A percentile compares a stretch with the other conserved stretches of the same genome.
Evolutionary conservation across 2,888 invertebrate species (phyloP).

Genomic region (Amblyteles armatorius): DNA sequence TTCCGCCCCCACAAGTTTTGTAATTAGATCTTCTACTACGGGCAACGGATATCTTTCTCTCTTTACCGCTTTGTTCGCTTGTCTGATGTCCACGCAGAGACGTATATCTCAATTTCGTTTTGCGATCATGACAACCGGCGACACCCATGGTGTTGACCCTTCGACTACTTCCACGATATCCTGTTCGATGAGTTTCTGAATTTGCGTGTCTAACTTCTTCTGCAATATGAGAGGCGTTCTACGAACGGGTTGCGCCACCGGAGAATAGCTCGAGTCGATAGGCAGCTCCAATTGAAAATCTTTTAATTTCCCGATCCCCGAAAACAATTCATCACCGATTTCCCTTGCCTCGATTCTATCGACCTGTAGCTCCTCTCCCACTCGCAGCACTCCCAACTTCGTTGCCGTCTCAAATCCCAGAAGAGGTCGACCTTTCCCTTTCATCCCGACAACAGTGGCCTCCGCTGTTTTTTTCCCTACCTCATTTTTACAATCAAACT

Average conservation of each 20-base stretch:
- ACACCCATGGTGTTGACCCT: constrained; percentile 73
- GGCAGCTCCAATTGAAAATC: constrained; percentile 41
- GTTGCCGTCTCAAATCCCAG: constrained; percentile 23
- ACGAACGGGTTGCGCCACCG: constrained; percentile 61
- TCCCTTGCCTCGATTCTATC: constrained; percentile 17
- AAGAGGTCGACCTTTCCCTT: neutral
- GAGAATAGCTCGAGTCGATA: constrained; percentile 37
- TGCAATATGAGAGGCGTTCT: constrained; percentile 63
- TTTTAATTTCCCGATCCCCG: constrained; percentile 56
- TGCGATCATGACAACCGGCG: constrained; percentile 74
- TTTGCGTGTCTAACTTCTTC: constrained; percentile 65
- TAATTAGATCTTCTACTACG: constrained; percentile 34
- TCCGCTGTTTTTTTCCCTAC: neutral
- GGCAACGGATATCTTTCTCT: constrained; percentile 61
- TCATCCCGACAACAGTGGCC: too few relatives aligned
- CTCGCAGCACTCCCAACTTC: constrained; percentile 6
- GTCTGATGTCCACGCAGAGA: constrained; percentile 73
- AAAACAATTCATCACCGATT: constrained; percentile 32
- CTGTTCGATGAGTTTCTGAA: constrained; percentile 68
- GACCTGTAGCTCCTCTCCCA: constrained; percentile 11
- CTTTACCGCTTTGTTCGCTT: constrained; percentile 33
- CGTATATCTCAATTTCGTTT: constrained; percentile 71
- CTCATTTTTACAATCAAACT: constrained; percentile 2
- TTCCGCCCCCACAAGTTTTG: constrained; percentile 1
- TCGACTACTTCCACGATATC: constrained; percentile 74